Percentiles rank a stretch among this genome's conserved stretches.
phyloP scores from a whole-genome alignment of 2,113 vertebrate species.

The Oncorhynchus clarkii region DNA sequence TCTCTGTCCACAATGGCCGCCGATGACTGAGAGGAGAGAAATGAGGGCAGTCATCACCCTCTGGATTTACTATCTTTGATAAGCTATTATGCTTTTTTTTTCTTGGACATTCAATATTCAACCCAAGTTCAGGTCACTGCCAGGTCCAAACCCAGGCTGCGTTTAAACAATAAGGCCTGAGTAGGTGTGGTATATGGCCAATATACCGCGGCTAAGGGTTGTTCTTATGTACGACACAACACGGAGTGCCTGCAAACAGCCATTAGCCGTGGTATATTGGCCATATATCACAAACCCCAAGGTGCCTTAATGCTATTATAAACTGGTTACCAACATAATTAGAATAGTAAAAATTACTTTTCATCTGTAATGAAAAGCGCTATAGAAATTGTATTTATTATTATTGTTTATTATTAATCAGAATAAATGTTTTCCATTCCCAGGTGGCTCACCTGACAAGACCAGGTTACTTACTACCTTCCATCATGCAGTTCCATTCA shows the following conservation, averaged over 20 bases:
- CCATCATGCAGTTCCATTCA: not conserved
- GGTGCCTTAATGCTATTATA: too few species aligned
- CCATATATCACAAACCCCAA: too few species aligned
- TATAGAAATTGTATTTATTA: too few species aligned
- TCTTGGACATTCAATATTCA: constrained; percentile 6
- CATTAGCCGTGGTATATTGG: too few species aligned
- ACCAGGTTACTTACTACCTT: constrained; percentile 49
- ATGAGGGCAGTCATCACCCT: constrained; percentile 18
- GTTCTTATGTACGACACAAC: not conserved
- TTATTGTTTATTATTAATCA: constrained; percentile 36
- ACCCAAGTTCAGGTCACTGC: constrained; percentile 20
- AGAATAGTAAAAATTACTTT: too few species aligned
- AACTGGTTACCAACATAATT: too few species aligned
- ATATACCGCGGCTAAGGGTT: not conserved
- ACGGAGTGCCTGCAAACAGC: too few species aligned
- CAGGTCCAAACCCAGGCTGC: not conserved
- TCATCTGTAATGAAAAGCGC: too few species aligned
- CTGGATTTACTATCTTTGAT: constrained; percentile 35
- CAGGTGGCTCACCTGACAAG: constrained; percentile 61
- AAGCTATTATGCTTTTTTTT: constrained; percentile 33
- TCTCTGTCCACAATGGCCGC: constrained; percentile 39
- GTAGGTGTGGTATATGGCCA: too few species aligned
- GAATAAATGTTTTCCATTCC: constrained; percentile 42
- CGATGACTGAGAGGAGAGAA: constrained; percentile 50
- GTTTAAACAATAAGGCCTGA: too few species aligned